Percentiles rank a stretch among this genome's conserved stretches.
Conservation (phyloP, 2,797 vertebrate species). For the Macropus fuliginosus region DNA sequence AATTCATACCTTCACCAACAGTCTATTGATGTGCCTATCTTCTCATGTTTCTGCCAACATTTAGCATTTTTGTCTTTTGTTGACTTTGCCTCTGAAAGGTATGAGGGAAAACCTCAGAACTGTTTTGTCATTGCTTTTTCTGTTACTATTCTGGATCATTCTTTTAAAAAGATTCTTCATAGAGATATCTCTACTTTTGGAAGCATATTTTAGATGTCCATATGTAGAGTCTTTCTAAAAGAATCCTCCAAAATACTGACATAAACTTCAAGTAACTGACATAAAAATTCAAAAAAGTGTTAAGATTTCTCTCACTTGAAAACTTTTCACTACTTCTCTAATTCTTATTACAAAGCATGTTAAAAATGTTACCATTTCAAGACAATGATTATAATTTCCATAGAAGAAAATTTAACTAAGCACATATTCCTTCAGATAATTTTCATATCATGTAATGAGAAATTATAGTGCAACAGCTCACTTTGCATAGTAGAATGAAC, state of each 20-base stretch:
- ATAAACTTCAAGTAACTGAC: background rate
- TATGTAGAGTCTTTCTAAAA: too few species aligned
- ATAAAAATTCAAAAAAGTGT: slow-evolving; percentile 28
- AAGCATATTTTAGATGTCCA: too few species aligned
- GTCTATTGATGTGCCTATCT: background rate
- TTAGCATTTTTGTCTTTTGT: background rate
- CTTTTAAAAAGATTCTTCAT: background rate
- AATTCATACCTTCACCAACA: background rate
- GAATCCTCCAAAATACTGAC: background rate
- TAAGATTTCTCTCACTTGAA: background rate
- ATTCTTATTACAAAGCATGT: background rate
- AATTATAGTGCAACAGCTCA: slow-evolving; percentile 2
- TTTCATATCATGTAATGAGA: background rate
- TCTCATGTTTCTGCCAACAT: background rate
- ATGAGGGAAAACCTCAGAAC: background rate
- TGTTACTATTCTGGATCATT: background rate
- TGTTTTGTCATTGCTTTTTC: background rate
- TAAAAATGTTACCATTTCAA: background rate
- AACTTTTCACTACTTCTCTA: background rate
- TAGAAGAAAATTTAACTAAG: background rate
- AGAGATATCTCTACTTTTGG: background rate
- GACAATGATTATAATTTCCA: slow-evolving; percentile 1
- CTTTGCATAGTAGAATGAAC: slow-evolving; percentile 20
- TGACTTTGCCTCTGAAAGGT: background rate
- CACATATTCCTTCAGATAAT: slow-evolving; percentile 22